Percentiles rank a stretch among this genome's conserved stretches.
Conservation (phyloP, 2,113 vertebrate species). For the Candoia aspera region DNA sequence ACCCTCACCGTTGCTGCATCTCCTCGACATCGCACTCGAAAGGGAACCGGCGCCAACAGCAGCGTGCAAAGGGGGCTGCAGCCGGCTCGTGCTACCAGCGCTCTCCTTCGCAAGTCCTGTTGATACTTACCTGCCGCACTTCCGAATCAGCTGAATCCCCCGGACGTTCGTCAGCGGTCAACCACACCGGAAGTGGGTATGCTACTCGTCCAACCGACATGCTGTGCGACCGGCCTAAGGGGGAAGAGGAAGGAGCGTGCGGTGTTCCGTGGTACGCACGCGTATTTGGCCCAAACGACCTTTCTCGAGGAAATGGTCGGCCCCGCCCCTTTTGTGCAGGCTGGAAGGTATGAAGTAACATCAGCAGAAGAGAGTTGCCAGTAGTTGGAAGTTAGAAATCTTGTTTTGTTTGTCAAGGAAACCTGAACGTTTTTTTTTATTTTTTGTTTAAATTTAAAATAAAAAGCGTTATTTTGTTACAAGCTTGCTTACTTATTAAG, state of each 20-base stretch:
- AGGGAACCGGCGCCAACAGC: not conserved
- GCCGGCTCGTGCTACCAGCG: not conserved
- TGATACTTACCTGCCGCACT: not conserved
- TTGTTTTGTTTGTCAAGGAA: not conserved
- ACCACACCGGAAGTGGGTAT: not conserved
- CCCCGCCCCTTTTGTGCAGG: too few species aligned
- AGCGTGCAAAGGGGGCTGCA: not conserved
- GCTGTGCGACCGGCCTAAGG: too few species aligned
- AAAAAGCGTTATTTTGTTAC: not conserved
- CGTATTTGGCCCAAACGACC: not conserved
- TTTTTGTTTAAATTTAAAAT: not conserved
- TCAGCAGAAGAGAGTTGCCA: not conserved
- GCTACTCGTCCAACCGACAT: too few species aligned
- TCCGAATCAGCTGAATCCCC: not conserved
- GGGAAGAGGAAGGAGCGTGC: not conserved
- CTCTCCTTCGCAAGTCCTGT: not conserved
- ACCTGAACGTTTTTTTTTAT: not conserved
- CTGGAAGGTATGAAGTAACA: not conserved
- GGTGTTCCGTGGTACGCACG: not conserved
- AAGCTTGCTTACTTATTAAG: not conserved
- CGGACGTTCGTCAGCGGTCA: rapidly evolving
- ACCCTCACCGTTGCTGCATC: not conserved
- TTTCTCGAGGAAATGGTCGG: not conserved
- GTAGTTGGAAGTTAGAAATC: not conserved
- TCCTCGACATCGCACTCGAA: not conserved